Conservation (phyloP, 2,113 vertebrate species). For the Misgurnus anguillicaudatus region DNA sequence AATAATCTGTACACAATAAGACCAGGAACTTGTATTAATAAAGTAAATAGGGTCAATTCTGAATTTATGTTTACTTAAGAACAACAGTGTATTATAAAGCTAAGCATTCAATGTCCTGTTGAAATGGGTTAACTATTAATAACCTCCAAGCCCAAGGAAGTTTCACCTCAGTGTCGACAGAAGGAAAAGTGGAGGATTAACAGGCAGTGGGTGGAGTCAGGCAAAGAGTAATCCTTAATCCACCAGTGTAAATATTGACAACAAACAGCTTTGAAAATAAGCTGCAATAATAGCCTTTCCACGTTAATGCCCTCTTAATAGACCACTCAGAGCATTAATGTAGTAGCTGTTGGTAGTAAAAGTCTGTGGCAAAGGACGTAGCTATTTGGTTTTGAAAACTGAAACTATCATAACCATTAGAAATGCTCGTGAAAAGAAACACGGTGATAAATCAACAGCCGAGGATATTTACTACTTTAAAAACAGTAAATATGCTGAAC, state of each 20-base stretch:
- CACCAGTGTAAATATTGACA: conserved; percentile 61
- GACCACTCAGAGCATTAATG: conserved; percentile 18
- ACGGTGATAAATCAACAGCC: not conserved
- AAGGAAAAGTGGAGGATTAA: conserved; percentile 56
- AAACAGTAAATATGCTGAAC: not conserved
- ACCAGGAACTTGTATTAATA: not conserved
- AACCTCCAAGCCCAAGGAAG: not conserved
- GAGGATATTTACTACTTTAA: not conserved
- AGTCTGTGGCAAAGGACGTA: not conserved
- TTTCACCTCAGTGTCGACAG: not conserved
- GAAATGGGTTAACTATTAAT: conserved; percentile 1
- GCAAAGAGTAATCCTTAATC: conserved; percentile 66
- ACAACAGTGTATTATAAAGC: not conserved
- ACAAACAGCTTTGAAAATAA: conserved; percentile 63
- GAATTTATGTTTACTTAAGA: not conserved
- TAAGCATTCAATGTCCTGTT: not conserved
- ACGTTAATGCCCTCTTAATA: conserved; percentile 47
- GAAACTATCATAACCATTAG: not conserved
- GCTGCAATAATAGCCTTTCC: conserved; percentile 64
- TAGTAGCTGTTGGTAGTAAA: not conserved
- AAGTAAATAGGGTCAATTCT: not conserved
- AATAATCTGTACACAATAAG: not conserved
- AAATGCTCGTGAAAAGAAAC: not conserved
- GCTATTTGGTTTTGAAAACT: not conserved
- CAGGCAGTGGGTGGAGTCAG: conserved; percentile 44